Conservation (phyloP, 2,888 invertebrate species). For the Antitype chi region DNA sequence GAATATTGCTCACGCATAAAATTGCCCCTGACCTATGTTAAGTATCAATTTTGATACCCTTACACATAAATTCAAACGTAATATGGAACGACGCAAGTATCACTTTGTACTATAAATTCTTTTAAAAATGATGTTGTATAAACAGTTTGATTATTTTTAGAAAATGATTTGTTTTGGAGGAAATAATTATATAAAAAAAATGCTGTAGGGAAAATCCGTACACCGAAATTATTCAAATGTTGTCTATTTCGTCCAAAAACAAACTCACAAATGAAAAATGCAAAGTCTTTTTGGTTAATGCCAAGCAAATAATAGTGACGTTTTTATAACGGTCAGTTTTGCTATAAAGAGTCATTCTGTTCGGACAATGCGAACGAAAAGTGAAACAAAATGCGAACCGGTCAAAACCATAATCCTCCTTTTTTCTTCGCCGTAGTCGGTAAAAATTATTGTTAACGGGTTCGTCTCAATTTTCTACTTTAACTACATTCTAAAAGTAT, state of each 20-base stretch:
- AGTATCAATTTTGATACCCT: slow-evolving; percentile 30
- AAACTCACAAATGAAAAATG: not conserved
- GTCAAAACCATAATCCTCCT: no score
- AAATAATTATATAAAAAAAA: slow-evolving; percentile 12
- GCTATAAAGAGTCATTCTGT: not conserved
- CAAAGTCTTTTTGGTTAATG: not conserved
- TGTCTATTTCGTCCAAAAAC: no score
- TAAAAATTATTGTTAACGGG: not conserved
- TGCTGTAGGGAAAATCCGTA: not conserved
- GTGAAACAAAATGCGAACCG: no score
- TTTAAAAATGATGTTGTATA: not conserved
- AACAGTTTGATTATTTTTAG: not conserved
- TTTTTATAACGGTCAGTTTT: not conserved
- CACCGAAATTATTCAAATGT: not conserved
- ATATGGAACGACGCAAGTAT: not conserved
- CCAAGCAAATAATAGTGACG: not conserved
- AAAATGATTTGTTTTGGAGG: not conserved
- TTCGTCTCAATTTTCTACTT: not conserved
- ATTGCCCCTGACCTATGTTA: slow-evolving; percentile 25
- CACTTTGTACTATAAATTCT: not conserved
- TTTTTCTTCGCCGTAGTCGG: no score
- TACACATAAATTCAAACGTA: not conserved
- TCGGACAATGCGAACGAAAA: not conserved
- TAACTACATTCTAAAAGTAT: no score
- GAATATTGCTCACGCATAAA: slow-evolving; percentile 46